Percentiles rank a stretch among this genome's conserved stretches.
Conservation (phyloP, 1,140 invertebrate species). For the Ooceraea biroi region DNA sequence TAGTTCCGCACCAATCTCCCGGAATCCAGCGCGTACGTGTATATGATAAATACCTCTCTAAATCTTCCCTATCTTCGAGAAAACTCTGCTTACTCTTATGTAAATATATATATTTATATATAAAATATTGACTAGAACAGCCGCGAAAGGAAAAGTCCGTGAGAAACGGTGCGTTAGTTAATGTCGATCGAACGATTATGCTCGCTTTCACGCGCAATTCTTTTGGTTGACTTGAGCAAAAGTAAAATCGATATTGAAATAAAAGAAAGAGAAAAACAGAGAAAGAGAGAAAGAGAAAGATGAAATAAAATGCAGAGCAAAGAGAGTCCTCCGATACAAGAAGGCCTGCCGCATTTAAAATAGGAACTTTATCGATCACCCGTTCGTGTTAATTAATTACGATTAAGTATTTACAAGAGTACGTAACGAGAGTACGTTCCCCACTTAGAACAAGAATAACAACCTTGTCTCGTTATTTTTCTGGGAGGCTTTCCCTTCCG, state of each 20-base stretch:
- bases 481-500: background rate
- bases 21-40: conserved; percentile 34
- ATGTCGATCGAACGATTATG: conserved; percentile 6
- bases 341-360: conserved; percentile 78
- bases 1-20: background rate
- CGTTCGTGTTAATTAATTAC: conserved; percentile 74
- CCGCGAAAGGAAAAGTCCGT: conserved; percentile 55
- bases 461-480: conserved; percentile 57
- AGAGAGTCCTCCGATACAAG: conserved; percentile 51
- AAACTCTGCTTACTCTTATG: conserved; percentile 50
- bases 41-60: conserved; percentile 67
- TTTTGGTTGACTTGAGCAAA: conserved; percentile 63
- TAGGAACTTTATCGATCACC: conserved; percentile 86
- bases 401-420: conserved; percentile 69
- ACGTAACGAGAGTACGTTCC: conserved; percentile 75
- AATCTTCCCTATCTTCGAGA: conserved; percentile 50
- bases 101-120: conserved; percentile 65
- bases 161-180: conserved; percentile 18
- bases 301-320: conserved; percentile 34
- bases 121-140: conserved; percentile 75
- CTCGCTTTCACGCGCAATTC: conserved; percentile 33
- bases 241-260: conserved; percentile 47
- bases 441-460: conserved; percentile 79
- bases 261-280: background rate
- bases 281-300: conserved; percentile 13